Evolutionary conservation across 2,113 vertebrate genomes (phyloP).

Genomic region (Podilymbus podiceps): DNA sequence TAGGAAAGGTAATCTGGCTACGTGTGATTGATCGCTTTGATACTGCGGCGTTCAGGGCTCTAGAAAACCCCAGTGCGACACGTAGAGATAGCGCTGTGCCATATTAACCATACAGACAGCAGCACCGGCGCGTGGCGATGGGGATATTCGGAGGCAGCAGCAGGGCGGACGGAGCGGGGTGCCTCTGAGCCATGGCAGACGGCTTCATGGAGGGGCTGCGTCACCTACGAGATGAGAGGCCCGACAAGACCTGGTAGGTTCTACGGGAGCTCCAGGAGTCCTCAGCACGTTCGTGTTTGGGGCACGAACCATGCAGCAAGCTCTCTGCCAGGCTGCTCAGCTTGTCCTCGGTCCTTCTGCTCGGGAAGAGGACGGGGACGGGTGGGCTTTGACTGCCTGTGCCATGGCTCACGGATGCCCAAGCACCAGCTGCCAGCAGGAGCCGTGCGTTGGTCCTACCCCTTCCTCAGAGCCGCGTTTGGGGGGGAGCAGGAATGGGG

Average conservation of each 20-base stretch:
- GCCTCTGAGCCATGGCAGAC: not conserved
- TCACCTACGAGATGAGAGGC: not conserved
- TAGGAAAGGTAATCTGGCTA: not conserved
- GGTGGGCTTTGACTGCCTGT: not conserved
- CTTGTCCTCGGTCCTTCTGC: not conserved
- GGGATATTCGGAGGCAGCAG: not conserved
- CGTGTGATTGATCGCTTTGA: not conserved
- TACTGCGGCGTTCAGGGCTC: not conserved
- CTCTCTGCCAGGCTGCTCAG: accelerated
- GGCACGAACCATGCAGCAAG: accelerated
- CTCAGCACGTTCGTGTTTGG: accelerated
- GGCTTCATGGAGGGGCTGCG: too few relatives aligned
- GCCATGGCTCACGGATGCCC: accelerated
- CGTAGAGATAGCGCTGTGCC: accelerated
- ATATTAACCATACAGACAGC: not conserved
- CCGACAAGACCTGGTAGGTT: not conserved
- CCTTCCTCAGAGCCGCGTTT: accelerated
- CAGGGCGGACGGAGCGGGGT: not conserved
- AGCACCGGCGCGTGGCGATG: accelerated
- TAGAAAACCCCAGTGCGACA: not conserved
- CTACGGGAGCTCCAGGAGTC: not conserved
- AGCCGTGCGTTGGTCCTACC: accelerated
- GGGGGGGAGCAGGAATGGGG: not conserved
- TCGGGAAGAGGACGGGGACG: not conserved
- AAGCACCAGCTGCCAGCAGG: not conserved